A percentile compares a stretch with the other conserved stretches of the same genome.
Evolutionary conservation across 1,140 invertebrate genomes (phyloP).

Genomic region (Grapholita molesta): DNA sequence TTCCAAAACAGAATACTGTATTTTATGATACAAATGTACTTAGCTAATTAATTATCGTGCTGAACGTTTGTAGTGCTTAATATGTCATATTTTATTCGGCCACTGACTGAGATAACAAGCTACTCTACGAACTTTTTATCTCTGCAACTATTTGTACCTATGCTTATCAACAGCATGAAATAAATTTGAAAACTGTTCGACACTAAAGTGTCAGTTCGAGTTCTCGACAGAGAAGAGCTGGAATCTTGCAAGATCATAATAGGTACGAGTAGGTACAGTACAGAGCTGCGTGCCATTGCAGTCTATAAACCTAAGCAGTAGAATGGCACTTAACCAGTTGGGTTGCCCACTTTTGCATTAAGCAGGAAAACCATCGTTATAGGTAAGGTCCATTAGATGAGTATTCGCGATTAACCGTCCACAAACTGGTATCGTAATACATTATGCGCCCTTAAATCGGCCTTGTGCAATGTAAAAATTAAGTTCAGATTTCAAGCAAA

Average conservation of each 20-base stretch:
- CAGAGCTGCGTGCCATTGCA: background rate
- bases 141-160: no score
- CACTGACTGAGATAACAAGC: no score
- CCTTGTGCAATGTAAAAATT: background rate
- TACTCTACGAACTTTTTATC: no score
- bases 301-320: background rate
- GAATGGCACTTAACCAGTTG: background rate
- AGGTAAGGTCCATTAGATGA: constrained; percentile 2
- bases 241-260: no score
- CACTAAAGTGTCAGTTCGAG: no score
- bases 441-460: background rate
- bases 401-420: background rate
- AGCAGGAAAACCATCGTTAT: constrained; percentile 8
- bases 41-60: no score
- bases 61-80: no score
- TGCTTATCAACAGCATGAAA: no score
- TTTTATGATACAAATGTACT: no score
- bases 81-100: no score
- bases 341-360: background rate
- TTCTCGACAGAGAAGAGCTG: background rate
- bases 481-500: background rate
- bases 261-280: background rate
- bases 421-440: background rate
- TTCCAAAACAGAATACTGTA: background rate
- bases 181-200: no score